phyloP scores from a whole-genome alignment of 2,888 invertebrate genomes.

The Coronaproctus castanopsis region DNA sequence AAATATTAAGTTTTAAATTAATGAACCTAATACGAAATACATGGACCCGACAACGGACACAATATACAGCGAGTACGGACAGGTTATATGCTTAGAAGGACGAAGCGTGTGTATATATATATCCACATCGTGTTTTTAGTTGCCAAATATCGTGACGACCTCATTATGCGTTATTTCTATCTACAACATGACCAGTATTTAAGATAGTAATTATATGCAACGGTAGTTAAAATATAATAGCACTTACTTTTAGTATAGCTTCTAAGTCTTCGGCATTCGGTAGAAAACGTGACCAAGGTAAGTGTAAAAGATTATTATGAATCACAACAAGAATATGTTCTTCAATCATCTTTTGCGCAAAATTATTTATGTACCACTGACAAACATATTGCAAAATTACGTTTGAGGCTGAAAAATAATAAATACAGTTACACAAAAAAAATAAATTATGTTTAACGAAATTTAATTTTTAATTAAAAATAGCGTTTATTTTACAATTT shows the following conservation, averaged over 20 bases:
- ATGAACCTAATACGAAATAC: no score
- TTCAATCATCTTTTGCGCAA: conserved; percentile 41
- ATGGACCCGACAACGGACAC: no score
- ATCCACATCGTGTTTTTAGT: background rate
- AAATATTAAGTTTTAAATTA: no score
- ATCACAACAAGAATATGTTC: conserved; percentile 42
- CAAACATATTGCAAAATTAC: conserved; percentile 40
- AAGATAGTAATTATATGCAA: no score
- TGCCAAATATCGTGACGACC: no score
- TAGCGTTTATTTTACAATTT: no score
- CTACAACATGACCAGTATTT: no score
- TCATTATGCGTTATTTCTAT: no score
- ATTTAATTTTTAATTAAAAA: no score
- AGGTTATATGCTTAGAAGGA: background rate
- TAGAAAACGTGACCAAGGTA: conserved; percentile 52
- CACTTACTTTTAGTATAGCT: conserved; percentile 40
- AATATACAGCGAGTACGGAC: no score
- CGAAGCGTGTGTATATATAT: background rate
- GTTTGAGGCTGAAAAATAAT: conserved; percentile 28
- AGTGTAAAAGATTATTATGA: conserved; percentile 38
- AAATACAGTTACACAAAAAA: conserved; percentile 1
- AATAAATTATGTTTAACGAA: no score
- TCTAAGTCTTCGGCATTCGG: conserved; percentile 45
- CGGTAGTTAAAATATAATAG: no score
- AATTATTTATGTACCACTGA: conserved; percentile 48